Evolutionary conservation across 2,888 invertebrate species (phyloP).

Genomic region (Dryobotodes eremita): DNA sequence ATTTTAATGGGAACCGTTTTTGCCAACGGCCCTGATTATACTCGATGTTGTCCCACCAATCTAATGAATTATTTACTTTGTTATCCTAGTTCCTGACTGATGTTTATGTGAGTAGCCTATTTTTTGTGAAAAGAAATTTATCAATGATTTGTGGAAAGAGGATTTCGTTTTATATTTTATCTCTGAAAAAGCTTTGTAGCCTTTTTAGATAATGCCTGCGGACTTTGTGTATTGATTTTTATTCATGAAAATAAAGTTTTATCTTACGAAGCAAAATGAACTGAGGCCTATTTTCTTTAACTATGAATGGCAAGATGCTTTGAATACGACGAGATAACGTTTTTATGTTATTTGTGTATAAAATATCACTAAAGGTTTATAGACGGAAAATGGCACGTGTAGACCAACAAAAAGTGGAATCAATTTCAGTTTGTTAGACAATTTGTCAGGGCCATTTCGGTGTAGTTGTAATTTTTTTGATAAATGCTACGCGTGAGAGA

Average conservation of each 20-base stretch:
- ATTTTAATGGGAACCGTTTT: conserved; percentile 79
- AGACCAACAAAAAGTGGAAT: conserved; percentile 24
- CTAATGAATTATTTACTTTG: conserved; percentile 85
- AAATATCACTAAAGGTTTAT: conserved; percentile 18
- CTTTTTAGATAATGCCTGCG: conserved; percentile 55
- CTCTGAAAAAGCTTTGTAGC: conserved; percentile 52
- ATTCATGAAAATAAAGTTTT: conserved; percentile 50
- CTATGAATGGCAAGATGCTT: conserved; percentile 42
- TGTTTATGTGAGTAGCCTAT: conserved; percentile 75
- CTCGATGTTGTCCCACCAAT: conserved; percentile 76
- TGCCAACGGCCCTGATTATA: conserved; percentile 75
- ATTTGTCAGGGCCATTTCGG: conserved; percentile 43
- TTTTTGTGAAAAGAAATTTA: conserved; percentile 64
- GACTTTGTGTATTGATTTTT: conserved; percentile 57
- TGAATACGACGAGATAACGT: conserved; percentile 26
- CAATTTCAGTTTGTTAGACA: conserved; percentile 43
- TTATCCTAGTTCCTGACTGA: conserved; percentile 73
- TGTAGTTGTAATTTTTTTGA: conserved; percentile 74
- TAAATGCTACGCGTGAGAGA: conserved; percentile 73
- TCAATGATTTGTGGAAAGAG: conserved; percentile 56
- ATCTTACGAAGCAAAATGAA: conserved; percentile 43
- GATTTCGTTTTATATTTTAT: conserved; percentile 49
- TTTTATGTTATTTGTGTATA: not conserved
- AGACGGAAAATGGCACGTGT: conserved; percentile 1
- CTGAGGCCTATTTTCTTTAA: conserved; percentile 42